Evolutionary conservation across 2,797 vertebrate species (phyloP), one percentile per base, ranked within the genome.

Genomic region (Muscicapa comitata): DNA sequence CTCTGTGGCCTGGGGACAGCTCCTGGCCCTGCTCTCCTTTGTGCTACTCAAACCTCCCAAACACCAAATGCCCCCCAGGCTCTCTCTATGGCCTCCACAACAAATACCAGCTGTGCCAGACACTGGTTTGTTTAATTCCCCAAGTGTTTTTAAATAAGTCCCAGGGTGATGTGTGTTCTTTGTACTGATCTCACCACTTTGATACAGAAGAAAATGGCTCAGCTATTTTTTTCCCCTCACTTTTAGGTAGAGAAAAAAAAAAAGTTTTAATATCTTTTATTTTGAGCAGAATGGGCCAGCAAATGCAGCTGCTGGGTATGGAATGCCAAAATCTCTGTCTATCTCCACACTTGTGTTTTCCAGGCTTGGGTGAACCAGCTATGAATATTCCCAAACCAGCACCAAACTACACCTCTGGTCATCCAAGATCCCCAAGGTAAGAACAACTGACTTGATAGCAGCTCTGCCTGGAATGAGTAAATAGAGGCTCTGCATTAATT

Each of bases 11-110:
- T 26, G 19, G 73, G 50, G 77, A 55, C 5, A 4, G 21, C 1
- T 47, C 55, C 59, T 3, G 0, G 25, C 47, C n/a, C 31, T 0
- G 0, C 0, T 0, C 18, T 67, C 24, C 24, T 62, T 31, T 7
- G 10, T 65, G 42, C 75, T 77, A 15, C 38, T 13, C 38, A 38
- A 38, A 38, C 38, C 38, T 4, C 59, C n/a, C 57, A 29, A 74
- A 63, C 25, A 48, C 45, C 72, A 35, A 28, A 25, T 20, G 15
- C n/a, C n/a, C 50, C 40, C 4, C 9, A 17, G 86, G 55, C 54
- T 58, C 73, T 55, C 38, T 1, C 3, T 38, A 57, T 17, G 70
- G 12, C 21, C 42, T 48, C 26, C 51, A 24, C 40, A 65, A 3
- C 26, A 62, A 73, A 70, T 14, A 11, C 18, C 4, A 10, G 54